These are phyloP conservation scores for Acleris laterana DNA, from an alignment of 2,888 invertebrate species.

Conservation along the genomic window DNA sequence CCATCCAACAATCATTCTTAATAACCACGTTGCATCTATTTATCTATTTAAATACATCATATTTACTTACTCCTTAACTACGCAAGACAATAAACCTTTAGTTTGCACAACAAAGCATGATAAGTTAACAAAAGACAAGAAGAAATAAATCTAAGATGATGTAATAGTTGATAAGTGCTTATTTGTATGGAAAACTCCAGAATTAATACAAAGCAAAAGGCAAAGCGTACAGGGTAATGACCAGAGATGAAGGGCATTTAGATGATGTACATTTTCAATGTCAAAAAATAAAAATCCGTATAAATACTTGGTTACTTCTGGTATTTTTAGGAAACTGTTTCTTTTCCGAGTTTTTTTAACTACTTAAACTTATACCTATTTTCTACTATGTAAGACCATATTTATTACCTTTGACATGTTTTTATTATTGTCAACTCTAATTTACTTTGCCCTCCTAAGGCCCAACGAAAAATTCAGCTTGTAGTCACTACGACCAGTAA, in stretches of 20 bases:
- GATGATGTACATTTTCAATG: not conserved
- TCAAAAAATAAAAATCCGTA: too few relatives aligned
- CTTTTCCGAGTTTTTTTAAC: too few relatives aligned
- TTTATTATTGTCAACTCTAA: too few relatives aligned
- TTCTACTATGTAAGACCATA: too few relatives aligned
- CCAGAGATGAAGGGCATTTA: not conserved
- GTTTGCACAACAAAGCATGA: constrained; percentile 16
- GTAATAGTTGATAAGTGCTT: not conserved
- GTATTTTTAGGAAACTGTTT: too few relatives aligned
- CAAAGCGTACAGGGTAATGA: not conserved
- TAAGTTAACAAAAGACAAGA: constrained; percentile 7
- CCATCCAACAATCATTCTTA: not conserved
- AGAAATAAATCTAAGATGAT: constrained; percentile 4
- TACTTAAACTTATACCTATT: too few relatives aligned
- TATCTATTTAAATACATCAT: constrained; percentile 9
- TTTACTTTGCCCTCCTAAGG: too few relatives aligned
- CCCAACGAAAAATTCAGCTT: too few relatives aligned
- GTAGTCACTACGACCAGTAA: too few relatives aligned
- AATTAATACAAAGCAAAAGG: not conserved
- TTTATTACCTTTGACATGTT: too few relatives aligned
- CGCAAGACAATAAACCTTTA: not conserved
- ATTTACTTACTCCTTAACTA: constrained; percentile 2
- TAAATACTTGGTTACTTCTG: too few relatives aligned
- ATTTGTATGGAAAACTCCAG: constrained; percentile 2
- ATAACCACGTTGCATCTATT: constrained; percentile 15